A percentile compares a stretch with the other conserved stretches of the same genome.
These are phyloP conservation scores for Eupristina koningsbergeri DNA, from an alignment of 1,140 invertebrate genomes.

Conservation along the genomic window DNA sequence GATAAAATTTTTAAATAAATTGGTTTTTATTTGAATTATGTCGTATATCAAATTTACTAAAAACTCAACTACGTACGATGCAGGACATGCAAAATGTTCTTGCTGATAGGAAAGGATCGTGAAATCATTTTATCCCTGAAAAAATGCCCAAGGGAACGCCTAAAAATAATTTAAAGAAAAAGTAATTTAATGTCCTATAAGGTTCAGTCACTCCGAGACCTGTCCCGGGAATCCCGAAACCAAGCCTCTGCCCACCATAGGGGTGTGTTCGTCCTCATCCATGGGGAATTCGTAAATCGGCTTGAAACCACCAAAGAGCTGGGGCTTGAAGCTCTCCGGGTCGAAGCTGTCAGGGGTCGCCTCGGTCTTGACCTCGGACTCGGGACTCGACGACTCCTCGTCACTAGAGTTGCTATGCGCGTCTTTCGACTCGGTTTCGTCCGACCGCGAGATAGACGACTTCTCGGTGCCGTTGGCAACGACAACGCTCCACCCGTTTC, in stretches of 20 bases:
- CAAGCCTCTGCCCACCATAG: slow-evolving; percentile 47
- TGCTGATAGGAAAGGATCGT: background rate
- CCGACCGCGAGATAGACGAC: background rate
- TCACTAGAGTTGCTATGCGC: background rate
- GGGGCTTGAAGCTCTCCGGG: slow-evolving; percentile 80
- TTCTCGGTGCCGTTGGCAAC: slow-evolving; percentile 58
- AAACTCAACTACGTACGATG: background rate
- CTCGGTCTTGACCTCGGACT: slow-evolving; percentile 53
- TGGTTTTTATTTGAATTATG: too few relatives aligned
- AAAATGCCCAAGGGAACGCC: slow-evolving; percentile 49
- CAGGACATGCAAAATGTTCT: background rate
- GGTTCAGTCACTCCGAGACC: background rate
- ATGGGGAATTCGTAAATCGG: slow-evolving; percentile 76
- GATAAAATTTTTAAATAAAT: too few relatives aligned
- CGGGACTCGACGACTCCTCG: slow-evolving; percentile 41
- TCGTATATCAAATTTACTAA: background rate
- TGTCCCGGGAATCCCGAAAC: background rate
- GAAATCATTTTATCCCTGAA: background rate
- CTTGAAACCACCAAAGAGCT: slow-evolving; percentile 80
- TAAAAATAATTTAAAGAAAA: background rate
- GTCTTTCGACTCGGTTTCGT: background rate
- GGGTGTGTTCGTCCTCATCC: slow-evolving; percentile 51
- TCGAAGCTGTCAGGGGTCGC: slow-evolving; percentile 72
- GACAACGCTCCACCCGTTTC: slow-evolving; percentile 80
- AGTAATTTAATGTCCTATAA: background rate